phyloP scores from a whole-genome alignment of 2,113 vertebrate genomes.

The Dolichotis patagonum region DNA sequence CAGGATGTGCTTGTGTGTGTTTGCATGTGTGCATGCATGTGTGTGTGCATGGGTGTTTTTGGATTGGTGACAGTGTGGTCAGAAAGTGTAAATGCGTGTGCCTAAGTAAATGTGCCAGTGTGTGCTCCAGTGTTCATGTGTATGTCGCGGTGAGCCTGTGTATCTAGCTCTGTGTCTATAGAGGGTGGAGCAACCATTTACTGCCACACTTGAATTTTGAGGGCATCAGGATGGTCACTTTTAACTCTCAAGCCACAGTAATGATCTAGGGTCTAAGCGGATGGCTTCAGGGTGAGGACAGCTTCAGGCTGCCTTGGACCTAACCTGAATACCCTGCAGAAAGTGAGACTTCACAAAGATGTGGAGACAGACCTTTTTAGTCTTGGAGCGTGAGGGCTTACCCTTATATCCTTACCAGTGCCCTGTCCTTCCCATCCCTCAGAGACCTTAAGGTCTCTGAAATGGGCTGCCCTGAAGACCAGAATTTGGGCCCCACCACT shows the following conservation, averaged over 20 bases:
- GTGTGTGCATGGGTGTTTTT: not conserved
- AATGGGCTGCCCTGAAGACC: not conserved
- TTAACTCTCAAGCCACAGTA: not conserved
- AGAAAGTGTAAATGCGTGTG: constrained; percentile 12
- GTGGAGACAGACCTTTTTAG: not conserved
- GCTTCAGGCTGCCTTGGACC: not conserved
- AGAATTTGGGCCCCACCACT: not conserved
- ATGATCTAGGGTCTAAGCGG: constrained; percentile 8
- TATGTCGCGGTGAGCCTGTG: constrained; percentile 7
- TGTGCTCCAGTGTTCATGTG: constrained; percentile 27
- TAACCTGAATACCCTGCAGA: not conserved
- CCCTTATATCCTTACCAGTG: not conserved
- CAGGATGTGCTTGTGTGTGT: not conserved
- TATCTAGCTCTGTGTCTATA: not conserved
- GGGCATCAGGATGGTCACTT: not conserved
- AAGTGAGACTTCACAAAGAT: not conserved
- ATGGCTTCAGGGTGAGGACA: not conserved
- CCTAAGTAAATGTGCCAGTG: not conserved
- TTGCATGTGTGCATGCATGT: not conserved
- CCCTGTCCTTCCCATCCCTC: not conserved
- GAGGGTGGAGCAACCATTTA: not conserved
- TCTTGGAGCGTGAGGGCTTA: not conserved
- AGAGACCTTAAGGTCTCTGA: constrained; percentile 19
- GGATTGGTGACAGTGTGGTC: not conserved
- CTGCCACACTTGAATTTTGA: not conserved